Evolutionary conservation across 2,888 invertebrate genomes (phyloP).

Genomic region (Odontomyia ornata): DNA sequence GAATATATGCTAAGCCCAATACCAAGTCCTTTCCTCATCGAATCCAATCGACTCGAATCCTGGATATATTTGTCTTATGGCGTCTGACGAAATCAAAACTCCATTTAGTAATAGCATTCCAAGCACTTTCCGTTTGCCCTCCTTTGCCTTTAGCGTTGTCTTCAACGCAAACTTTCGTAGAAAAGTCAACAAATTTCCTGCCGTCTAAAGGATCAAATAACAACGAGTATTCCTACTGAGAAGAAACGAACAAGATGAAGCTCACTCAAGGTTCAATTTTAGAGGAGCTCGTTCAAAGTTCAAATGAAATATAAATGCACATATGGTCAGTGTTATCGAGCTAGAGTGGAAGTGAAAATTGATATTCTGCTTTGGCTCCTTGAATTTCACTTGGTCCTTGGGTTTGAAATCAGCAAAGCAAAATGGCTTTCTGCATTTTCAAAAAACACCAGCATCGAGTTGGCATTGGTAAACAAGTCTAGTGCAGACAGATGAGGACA

Average conservation of each 20-base stretch:
- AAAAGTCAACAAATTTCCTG: conserved; percentile 42
- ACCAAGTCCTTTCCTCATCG: conserved; percentile 22
- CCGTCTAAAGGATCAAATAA: conserved; percentile 41
- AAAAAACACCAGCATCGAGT: no score
- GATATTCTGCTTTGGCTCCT: no score
- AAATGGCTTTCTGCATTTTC: no score
- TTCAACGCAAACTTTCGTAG: conserved; percentile 31
- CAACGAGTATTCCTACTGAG: conserved; percentile 10
- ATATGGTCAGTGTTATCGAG: conserved; percentile 16
- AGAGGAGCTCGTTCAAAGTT: conserved; percentile 1
- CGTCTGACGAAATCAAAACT: conserved; percentile 44
- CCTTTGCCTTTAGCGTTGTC: conserved; percentile 13
- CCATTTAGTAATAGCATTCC: conserved; percentile 42
- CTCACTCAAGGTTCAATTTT: conserved; percentile 33
- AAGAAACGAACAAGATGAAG: conserved; percentile 14
- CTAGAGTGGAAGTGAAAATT: not conserved
- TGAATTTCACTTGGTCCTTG: no score
- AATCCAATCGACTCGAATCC: conserved; percentile 12
- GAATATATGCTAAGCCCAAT: not conserved
- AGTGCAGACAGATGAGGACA: no score
- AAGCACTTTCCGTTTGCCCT: conserved; percentile 17
- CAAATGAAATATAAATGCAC: conserved; percentile 18
- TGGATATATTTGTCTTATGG: conserved; percentile 36
- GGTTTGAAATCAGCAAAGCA: no score
- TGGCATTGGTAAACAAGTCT: no score